Conservation (phyloP, 2,113 vertebrate species). For the Tretioscincus oriximinensis region DNA sequence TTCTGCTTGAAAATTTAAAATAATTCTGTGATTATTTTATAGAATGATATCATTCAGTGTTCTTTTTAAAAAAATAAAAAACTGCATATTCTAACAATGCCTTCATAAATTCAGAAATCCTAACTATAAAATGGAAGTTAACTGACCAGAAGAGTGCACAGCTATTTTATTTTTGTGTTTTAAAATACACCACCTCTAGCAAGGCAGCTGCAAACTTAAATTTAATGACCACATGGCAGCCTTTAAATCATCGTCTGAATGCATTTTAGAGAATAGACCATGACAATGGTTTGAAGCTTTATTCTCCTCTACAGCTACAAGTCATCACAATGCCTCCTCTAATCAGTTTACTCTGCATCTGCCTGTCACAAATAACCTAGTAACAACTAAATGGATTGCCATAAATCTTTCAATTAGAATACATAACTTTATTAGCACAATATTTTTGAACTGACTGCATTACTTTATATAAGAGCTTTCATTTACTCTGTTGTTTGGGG, state of each 20-base stretch:
- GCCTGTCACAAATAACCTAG: slow-evolving; percentile 87
- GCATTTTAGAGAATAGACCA: slow-evolving; percentile 65
- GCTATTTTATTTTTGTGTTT: slow-evolving; percentile 44
- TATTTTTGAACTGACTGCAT: slow-evolving; percentile 85
- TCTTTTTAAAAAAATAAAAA: background rate
- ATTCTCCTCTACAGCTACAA: slow-evolving; percentile 73
- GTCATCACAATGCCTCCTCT: slow-evolving; percentile 75
- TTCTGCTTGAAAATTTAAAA: background rate
- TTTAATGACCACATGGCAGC: slow-evolving; percentile 60
- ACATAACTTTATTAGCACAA: slow-evolving; percentile 87
- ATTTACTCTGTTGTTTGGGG: slow-evolving; percentile 81
- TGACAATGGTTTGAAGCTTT: slow-evolving; percentile 71
- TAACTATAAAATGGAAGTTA: slow-evolving; percentile 62
- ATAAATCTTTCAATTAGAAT: slow-evolving; percentile 90
- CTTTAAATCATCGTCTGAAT: slow-evolving; percentile 67
- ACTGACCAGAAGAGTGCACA: slow-evolving; percentile 21
- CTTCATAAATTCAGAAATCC: slow-evolving; percentile 48
- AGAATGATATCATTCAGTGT: background rate
- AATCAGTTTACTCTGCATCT: slow-evolving; percentile 83
- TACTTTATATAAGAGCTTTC: slow-evolving; percentile 82
- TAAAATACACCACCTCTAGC: slow-evolving; percentile 35
- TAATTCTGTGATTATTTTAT: background rate
- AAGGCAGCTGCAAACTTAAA: slow-evolving; percentile 58
- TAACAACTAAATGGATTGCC: slow-evolving; percentile 80
- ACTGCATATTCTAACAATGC: background rate